phyloP scores from a whole-genome alignment of 2,113 vertebrate species.

The Acrocephalus arundinaceus region DNA sequence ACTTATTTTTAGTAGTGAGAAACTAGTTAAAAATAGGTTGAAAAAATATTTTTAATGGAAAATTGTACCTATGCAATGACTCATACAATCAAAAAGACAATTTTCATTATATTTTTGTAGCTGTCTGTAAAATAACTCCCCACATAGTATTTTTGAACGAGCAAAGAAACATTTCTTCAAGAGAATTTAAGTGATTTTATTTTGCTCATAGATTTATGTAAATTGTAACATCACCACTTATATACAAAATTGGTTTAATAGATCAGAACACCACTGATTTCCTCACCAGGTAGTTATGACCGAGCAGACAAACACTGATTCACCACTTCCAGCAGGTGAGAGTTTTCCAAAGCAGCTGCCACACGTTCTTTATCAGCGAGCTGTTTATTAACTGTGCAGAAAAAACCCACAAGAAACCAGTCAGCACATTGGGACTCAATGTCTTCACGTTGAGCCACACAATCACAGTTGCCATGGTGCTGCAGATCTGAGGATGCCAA shows the following conservation, averaged over 20 bases:
- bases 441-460: not conserved
- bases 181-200: not conserved
- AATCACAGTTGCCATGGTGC: not conserved
- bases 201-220: not conserved
- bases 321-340: conserved; percentile 93
- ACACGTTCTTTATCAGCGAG: conserved; percentile 97
- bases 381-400: conserved; percentile 91
- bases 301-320: conserved; percentile 91
- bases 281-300: conserved; percentile 35
- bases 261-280: not conserved
- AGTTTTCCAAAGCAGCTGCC: conserved; percentile 94
- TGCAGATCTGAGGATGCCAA: not conserved
- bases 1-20: not conserved
- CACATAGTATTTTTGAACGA: not conserved
- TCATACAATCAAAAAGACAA: not conserved
- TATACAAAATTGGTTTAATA: not conserved
- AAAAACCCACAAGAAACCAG: not conserved
- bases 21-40: not conserved
- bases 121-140: not conserved
- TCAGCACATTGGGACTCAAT: not conserved
- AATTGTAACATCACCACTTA: not conserved
- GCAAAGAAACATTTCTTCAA: not conserved
- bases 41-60: not conserved
- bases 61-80: not conserved
- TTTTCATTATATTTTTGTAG: not conserved